Percentiles rank a stretch among this genome's conserved stretches.
phyloP scores from a whole-genome alignment of 37 sponge, comb jelly and placozoan species.

The Petrosia ficiformis region DNA sequence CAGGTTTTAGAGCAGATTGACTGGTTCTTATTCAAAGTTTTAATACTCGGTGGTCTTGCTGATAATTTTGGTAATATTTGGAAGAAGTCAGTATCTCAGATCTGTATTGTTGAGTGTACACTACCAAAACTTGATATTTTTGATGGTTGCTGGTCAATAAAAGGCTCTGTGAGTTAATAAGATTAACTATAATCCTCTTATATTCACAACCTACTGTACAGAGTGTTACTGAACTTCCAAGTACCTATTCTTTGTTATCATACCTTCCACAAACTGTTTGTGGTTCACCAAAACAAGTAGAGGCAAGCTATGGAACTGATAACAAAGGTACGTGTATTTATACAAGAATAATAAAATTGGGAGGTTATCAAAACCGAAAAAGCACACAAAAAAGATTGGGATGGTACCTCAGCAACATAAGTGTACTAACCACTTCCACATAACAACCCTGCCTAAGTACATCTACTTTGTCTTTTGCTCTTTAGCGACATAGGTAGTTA shows the following conservation, averaged over 20 bases:
- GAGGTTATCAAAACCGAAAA: no score
- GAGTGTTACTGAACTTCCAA: background rate
- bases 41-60: constrained; percentile 39
- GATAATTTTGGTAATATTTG: constrained; percentile 59
- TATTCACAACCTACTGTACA: background rate
- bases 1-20: constrained; percentile 46
- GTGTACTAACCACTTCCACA: no score
- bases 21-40: constrained; percentile 40
- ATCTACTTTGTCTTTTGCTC: no score
- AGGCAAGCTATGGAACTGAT: background rate
- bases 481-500: no score
- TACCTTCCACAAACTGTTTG: constrained; percentile 1
- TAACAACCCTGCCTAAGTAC: no score
- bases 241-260: constrained; percentile 4
- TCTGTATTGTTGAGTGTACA: constrained; percentile 67
- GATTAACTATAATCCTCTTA: background rate
- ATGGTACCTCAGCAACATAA: no score
- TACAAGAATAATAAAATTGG: no score
- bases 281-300: background rate
- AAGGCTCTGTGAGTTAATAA: background rate
- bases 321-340: no score
- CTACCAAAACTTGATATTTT: constrained; percentile 11
- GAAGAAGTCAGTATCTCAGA: constrained; percentile 26
- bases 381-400: no score
- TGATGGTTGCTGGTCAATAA: background rate